These are phyloP conservation scores for Ptychobarbus kaznakovi DNA, from an alignment of 2,797 vertebrate genomes.

Conservation along the genomic window DNA sequence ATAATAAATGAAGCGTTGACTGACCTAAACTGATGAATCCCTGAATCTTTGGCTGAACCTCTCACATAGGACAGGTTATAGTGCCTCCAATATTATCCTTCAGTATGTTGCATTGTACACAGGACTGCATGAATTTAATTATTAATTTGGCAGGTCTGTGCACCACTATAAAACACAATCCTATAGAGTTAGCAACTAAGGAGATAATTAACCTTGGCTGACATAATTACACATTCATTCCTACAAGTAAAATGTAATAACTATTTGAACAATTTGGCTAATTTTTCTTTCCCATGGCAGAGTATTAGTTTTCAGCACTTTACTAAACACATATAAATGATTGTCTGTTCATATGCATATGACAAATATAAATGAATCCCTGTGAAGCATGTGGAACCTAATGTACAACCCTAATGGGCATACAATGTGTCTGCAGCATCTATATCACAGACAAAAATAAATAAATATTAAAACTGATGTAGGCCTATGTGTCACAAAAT, in stretches of 20 bases:
- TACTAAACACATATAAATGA: too few relatives aligned
- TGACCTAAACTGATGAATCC: conserved; percentile 67
- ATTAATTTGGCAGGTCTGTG: too few relatives aligned
- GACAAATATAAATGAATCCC: too few relatives aligned
- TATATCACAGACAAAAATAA: too few relatives aligned
- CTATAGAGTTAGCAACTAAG: background rate
- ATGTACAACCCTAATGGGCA: too few relatives aligned
- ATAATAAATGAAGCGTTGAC: conserved; percentile 68
- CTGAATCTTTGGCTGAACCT: conserved; percentile 42
- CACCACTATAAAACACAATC: background rate
- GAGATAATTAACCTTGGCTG: background rate
- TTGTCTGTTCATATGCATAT: too few relatives aligned
- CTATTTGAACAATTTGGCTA: background rate
- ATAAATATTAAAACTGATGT: too few relatives aligned
- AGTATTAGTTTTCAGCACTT: too few relatives aligned
- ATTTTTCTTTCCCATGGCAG: background rate
- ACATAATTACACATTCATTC: background rate
- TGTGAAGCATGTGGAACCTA: too few relatives aligned
- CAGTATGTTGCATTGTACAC: background rate
- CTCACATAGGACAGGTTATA: conserved; percentile 7
- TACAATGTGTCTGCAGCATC: too few relatives aligned
- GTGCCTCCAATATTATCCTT: background rate
- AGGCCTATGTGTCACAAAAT: too few relatives aligned
- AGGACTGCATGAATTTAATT: background rate
- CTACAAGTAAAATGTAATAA: background rate